A percentile compares a stretch with the other conserved stretches of the same genome.
phyloP scores from a whole-genome alignment of 2,797 vertebrate species.

The Staurois parvus region DNA sequence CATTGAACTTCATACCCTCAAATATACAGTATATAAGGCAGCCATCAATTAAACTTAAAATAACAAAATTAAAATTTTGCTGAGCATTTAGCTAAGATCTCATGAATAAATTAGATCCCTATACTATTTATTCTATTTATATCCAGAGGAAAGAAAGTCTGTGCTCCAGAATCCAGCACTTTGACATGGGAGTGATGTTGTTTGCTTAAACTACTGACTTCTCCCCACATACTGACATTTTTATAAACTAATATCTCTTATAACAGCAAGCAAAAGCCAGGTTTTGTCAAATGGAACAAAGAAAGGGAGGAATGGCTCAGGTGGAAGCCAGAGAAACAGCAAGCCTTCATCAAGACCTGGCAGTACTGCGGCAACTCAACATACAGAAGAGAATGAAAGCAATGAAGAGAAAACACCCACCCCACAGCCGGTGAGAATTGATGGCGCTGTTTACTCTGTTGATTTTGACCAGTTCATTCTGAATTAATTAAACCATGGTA shows the following conservation, averaged over 20 bases:
- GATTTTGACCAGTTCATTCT: background rate
- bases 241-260: conserved; percentile 4
- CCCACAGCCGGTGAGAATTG: conserved; percentile 69
- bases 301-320: conserved; percentile 65
- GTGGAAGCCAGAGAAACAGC: conserved; percentile 62
- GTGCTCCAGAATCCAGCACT: background rate
- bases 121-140: background rate
- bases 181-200: background rate
- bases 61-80: background rate
- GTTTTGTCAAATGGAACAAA: conserved; percentile 47
- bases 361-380: background rate
- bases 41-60: too few species aligned
- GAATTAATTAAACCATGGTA: background rate
- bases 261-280: conserved; percentile 70
- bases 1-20: too few species aligned
- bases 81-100: background rate
- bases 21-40: too few species aligned
- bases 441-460: background rate
- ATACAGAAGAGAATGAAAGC: conserved; percentile 63
- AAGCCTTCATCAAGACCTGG: conserved; percentile 62
- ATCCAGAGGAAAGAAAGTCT: background rate
- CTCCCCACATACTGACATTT: background rate
- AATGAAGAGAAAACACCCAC: conserved; percentile 59
- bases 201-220: background rate
- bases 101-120: background rate